phyloP scores from a whole-genome alignment of 2,797 vertebrate species.

The Schizopygopsis malacanthus region DNA sequence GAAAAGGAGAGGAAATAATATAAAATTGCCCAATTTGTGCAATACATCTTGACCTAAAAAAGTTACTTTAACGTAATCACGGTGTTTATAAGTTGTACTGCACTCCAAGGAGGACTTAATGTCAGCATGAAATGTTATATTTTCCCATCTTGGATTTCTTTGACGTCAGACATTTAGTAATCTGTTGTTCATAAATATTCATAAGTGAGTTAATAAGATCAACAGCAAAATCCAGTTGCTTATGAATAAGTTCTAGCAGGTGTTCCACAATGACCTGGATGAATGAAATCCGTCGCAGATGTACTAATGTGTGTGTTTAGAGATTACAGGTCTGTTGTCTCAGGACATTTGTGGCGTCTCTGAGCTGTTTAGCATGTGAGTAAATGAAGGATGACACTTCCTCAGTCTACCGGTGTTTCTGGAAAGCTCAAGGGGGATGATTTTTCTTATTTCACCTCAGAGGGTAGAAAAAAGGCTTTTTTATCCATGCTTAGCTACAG shows the following conservation, averaged over 20 bases:
- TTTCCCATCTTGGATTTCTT: constrained; percentile 10
- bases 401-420: constrained; percentile 54
- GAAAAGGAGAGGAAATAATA: background rate
- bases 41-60: background rate
- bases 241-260: background rate
- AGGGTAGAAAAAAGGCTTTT: constrained; percentile 5
- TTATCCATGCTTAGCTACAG: constrained; percentile 22
- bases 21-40: background rate
- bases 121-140: background rate
- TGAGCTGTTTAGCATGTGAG: constrained; percentile 56
- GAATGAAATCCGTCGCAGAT: constrained; percentile 19
- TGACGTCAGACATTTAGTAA: constrained; percentile 38
- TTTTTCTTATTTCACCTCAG: constrained; percentile 33
- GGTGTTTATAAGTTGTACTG: background rate
- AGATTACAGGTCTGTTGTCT: constrained; percentile 50
- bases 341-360: constrained; percentile 54
- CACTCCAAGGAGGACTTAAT: background rate
- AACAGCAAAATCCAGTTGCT: constrained; percentile 4
- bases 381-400: constrained; percentile 64
- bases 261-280: background rate
- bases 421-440: constrained; percentile 25
- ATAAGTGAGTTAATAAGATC: background rate
- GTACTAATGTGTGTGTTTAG: constrained; percentile 24
- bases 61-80: background rate
- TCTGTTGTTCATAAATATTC: constrained; percentile 43